Evolutionary conservation across 2,797 vertebrate genomes (phyloP).

Genomic region (Pipistrellus kuhlii): DNA sequence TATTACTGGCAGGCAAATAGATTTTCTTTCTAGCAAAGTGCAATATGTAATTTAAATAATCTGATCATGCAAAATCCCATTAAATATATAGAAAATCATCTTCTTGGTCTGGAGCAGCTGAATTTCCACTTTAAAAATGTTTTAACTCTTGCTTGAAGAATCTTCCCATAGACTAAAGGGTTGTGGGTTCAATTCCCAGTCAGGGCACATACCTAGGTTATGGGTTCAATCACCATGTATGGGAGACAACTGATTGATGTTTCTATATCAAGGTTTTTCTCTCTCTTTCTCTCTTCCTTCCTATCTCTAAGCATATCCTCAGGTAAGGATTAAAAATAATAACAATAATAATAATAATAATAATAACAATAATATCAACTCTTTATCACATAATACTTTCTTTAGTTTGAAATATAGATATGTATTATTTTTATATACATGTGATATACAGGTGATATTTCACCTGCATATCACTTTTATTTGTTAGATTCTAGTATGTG

Average conservation of each 20-base stretch:
- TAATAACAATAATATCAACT: background rate
- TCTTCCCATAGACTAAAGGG: background rate
- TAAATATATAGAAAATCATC: constrained; percentile 66
- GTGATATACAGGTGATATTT: too few relatives aligned
- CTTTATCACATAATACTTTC: background rate
- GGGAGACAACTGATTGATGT: background rate
- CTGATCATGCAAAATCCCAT: constrained; percentile 23
- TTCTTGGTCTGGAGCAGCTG: background rate
- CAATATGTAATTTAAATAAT: constrained; percentile 72
- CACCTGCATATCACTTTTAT: background rate
- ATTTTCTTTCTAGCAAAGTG: constrained; percentile 66
- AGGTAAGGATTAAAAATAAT: background rate
- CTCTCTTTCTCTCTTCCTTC: background rate
- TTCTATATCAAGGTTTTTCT: background rate
- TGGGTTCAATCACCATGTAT: background rate
- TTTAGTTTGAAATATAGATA: background rate
- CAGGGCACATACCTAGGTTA: background rate
- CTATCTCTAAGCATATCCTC: background rate
- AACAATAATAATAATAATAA: background rate
- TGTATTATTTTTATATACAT: background rate
- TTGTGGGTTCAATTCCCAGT: background rate
- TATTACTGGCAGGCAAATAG: constrained; percentile 51
- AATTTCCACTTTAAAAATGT: constrained; percentile 53
- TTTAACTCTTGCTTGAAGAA: background rate
- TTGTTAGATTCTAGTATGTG: background rate